These are phyloP conservation scores for Rhorus exstirpatorius DNA, from an alignment of 2,888 invertebrate genomes.

Conservation along the genomic window DNA sequence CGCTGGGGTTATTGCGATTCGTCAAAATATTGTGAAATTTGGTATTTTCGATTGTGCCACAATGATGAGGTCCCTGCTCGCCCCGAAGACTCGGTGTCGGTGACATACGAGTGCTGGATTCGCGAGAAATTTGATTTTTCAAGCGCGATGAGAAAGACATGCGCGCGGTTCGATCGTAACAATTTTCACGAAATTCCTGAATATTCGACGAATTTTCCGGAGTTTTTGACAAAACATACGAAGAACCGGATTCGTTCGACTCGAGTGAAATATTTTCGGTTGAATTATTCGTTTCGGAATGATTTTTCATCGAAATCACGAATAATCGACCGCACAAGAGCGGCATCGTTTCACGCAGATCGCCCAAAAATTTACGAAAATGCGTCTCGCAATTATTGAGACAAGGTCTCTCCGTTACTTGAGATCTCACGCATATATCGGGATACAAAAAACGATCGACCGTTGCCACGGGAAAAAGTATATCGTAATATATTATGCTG, in stretches of 20 bases:
- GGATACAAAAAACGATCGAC: constrained; percentile 79
- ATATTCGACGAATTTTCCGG: neutral
- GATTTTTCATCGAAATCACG: constrained; percentile 44
- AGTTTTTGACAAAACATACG: constrained; percentile 11
- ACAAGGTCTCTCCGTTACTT: constrained; percentile 67
- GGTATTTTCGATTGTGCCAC: neutral
- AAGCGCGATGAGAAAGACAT: constrained; percentile 40
- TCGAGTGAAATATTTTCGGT: constrained; percentile 9
- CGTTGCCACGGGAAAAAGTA: constrained; percentile 77
- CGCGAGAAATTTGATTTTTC: constrained; percentile 19
- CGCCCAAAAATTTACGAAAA: constrained; percentile 72
- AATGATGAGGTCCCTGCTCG: neutral
- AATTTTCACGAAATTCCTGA: neutral
- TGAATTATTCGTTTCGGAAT: neutral
- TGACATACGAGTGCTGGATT: constrained; percentile 64
- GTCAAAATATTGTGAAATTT: constrained; percentile 34
- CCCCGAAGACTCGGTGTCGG: constrained; percentile 70
- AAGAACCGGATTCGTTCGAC: neutral
- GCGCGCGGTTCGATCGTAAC: constrained; percentile 47
- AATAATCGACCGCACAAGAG: constrained; percentile 72
- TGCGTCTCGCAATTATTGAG: constrained; percentile 56
- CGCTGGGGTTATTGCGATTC: constrained; percentile 28
- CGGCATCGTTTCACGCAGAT: constrained; percentile 70
- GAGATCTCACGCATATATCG: constrained; percentile 76
- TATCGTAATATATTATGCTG: constrained; percentile 79